Evolutionary conservation across 2,113 vertebrate genomes (phyloP).

Genomic region (Orientallactaga bullata): DNA sequence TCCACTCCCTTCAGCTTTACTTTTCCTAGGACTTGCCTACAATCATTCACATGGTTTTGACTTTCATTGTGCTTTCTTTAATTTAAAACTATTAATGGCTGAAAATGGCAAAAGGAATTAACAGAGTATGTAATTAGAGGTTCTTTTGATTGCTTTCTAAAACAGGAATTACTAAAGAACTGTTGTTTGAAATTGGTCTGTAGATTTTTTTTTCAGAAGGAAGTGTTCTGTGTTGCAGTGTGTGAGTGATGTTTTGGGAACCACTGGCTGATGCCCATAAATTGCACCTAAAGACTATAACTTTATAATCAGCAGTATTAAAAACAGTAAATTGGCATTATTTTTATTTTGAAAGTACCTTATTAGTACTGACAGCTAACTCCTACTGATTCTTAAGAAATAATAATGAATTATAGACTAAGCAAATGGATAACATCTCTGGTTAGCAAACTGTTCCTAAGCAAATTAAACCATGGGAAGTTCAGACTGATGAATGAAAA

Average conservation of each 20-base stretch:
- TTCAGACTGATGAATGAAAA: constrained; percentile 29
- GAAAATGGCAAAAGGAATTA: background rate
- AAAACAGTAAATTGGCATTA: constrained; percentile 37
- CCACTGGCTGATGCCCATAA: background rate
- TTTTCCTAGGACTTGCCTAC: background rate
- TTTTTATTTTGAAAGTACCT: constrained; percentile 46
- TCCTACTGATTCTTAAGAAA: constrained; percentile 55
- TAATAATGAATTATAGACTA: background rate
- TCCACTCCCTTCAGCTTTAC: background rate
- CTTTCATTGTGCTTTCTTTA: constrained; percentile 54
- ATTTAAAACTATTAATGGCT: constrained; percentile 10
- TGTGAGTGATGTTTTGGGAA: constrained; percentile 39
- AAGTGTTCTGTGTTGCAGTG: constrained; percentile 13
- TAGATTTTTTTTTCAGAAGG: constrained; percentile 7
- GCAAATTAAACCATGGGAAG: background rate
- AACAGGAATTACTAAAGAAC: constrained; percentile 33
- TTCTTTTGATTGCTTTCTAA: constrained; percentile 19
- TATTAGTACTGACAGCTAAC: constrained; percentile 31
- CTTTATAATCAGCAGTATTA: background rate
- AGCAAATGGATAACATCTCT: constrained; percentile 50
- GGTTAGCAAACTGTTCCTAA: constrained; percentile 39
- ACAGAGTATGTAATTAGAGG: background rate
- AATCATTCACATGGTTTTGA: constrained; percentile 1
- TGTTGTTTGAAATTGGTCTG: constrained; percentile 12
- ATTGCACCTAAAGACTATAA: constrained; percentile 48